Evolutionary conservation across 1,140 invertebrate genomes (phyloP).

Genomic region (Drosophila yakuba): DNA sequence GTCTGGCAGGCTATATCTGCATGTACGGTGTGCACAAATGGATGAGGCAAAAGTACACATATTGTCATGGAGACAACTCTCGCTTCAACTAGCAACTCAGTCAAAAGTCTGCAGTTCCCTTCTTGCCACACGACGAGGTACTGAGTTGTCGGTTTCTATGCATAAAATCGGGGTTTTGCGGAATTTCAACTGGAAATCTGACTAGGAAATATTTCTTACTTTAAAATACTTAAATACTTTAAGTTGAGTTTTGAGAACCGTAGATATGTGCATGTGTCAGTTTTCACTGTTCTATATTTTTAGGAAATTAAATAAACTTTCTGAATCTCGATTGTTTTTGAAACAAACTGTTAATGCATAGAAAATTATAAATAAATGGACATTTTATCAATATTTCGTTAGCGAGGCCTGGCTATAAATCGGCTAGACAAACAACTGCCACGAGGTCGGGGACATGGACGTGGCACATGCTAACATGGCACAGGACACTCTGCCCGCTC

Average conservation of each 20-base stretch:
- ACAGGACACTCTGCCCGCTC: slow-evolving; percentile 48
- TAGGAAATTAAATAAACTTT: no score
- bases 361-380: neutral
- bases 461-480: slow-evolving; percentile 35
- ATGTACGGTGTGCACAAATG: slow-evolving; percentile 21
- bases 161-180: no score
- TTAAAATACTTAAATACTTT: no score
- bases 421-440: slow-evolving; percentile 2
- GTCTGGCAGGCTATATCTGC: slow-evolving; percentile 2
- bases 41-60: neutral
- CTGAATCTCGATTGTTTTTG: no score
- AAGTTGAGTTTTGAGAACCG: no score
- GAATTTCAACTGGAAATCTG: neutral
- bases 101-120: slow-evolving; percentile 43
- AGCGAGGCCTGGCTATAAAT: neutral
- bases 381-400: neutral
- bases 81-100: slow-evolving; percentile 50
- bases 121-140: neutral
- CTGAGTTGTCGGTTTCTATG: neutral
- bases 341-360: no score
- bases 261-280: no score
- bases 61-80: slow-evolving; percentile 49
- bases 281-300: no score
- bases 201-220: no score
- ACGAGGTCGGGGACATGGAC: slow-evolving; percentile 1